A percentile compares a stretch with the other conserved stretches of the same genome.
phyloP scores from a whole-genome alignment of 2,888 invertebrate species.

The Willowsia nigromaculata region DNA sequence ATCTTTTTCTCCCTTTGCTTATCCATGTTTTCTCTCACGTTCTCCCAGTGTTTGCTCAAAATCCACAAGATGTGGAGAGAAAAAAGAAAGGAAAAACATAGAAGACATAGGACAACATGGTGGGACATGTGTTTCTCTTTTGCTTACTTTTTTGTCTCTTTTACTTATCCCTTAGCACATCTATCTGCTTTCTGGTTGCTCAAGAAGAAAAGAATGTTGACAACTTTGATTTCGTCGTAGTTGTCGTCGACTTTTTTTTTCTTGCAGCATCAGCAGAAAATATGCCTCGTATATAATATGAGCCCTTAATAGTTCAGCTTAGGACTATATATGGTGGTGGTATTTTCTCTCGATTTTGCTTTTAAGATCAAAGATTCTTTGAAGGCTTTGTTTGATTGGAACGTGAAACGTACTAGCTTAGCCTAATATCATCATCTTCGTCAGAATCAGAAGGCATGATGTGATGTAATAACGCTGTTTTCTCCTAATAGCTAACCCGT shows the following conservation, averaged over 20 bases:
- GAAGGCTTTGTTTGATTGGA: constrained; percentile 59
- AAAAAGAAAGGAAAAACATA: neutral
- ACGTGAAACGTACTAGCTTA: constrained; percentile 24
- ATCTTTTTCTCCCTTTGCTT: neutral
- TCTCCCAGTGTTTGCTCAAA: constrained; percentile 51
- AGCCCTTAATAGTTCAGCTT: neutral
- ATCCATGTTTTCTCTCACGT: constrained; percentile 43
- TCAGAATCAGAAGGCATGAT: constrained; percentile 21
- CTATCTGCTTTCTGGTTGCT: constrained; percentile 58
- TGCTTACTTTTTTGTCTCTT: constrained; percentile 8
- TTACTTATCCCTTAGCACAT: constrained; percentile 1
- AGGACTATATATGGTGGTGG: neutral
- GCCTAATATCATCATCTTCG: constrained; percentile 11
- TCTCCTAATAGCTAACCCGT: constrained; percentile 12
- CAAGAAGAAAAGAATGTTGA: constrained; percentile 67
- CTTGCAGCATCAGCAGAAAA: constrained; percentile 41
- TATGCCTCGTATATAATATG: neutral
- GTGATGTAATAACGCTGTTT: constrained; percentile 25
- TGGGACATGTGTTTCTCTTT: constrained; percentile 65
- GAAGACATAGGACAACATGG: constrained; percentile 22
- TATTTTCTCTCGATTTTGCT: constrained; percentile 13
- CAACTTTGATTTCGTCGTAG: constrained; percentile 62
- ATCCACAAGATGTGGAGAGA: neutral
- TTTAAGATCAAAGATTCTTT: constrained; percentile 46
- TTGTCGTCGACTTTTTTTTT: constrained; percentile 39